These are phyloP conservation scores for Rhyacophila evoluta DNA, from an alignment of 2,888 invertebrate genomes.

Conservation along the genomic window DNA sequence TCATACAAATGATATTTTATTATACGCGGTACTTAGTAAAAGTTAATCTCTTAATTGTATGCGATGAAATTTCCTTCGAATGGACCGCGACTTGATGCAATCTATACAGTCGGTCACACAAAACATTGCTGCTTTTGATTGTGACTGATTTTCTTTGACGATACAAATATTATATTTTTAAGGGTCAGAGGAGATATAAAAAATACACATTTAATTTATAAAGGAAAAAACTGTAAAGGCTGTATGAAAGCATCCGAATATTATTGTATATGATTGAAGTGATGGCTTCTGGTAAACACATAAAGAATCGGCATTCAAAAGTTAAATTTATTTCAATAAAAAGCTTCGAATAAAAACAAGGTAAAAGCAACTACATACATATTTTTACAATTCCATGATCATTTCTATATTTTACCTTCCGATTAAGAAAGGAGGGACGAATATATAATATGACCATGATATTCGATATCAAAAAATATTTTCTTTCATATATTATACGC, in stretches of 20 bases:
- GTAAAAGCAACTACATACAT: no score
- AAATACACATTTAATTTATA: not conserved
- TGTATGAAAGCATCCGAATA: not conserved
- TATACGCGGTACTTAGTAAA: not conserved
- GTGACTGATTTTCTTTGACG: not conserved
- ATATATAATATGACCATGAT: no score
- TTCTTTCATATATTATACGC: no score
- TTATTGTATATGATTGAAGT: not conserved
- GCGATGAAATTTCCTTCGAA: not conserved
- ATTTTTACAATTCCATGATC: no score
- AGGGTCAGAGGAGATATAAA: not conserved
- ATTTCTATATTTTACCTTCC: no score
- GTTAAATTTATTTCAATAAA: no score
- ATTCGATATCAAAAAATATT: no score
- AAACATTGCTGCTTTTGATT: not conserved
- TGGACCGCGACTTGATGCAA: not conserved
- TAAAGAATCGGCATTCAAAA: not conserved
- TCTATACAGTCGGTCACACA: not conserved
- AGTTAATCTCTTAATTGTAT: slow-evolving; percentile 7
- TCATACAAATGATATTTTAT: not conserved
- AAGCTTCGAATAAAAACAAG: no score
- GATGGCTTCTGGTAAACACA: not conserved
- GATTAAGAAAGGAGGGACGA: no score
- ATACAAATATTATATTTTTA: not conserved
- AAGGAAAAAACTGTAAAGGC: not conserved